Conservation (phyloP, 1,140 invertebrate genomes). For the Cydia amplana region DNA sequence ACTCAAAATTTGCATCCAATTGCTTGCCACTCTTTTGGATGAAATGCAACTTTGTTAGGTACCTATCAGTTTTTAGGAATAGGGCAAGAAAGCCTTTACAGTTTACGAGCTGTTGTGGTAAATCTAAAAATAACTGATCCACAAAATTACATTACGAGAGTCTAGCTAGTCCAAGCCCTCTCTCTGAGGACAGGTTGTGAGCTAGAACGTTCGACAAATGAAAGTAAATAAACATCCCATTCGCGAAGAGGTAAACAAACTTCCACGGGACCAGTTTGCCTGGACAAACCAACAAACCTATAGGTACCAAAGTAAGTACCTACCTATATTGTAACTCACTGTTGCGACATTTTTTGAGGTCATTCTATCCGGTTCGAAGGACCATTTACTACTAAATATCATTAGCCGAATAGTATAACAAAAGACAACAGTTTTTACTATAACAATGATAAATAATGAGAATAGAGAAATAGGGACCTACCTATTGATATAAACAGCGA, state of each 20-base stretch:
- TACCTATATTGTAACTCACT: not conserved
- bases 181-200: constrained; percentile 39
- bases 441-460: not conserved
- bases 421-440: not conserved
- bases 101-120: no score
- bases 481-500: not conserved
- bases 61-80: no score
- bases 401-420: not conserved
- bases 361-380: constrained; percentile 13
- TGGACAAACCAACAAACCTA: constrained; percentile 14
- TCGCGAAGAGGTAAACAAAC: constrained; percentile 64
- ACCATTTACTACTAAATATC: not conserved
- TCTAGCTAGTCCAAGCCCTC: not conserved
- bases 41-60: no score
- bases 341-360: not conserved
- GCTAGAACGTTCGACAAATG: constrained; percentile 48
- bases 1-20: no score
- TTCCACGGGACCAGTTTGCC: constrained; percentile 53
- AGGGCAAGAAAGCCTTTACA: no score
- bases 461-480: not conserved
- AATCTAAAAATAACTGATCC: no score
- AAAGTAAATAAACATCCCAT: constrained; percentile 73
- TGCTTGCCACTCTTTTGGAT: no score
- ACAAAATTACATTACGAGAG: not conserved
- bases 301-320: not conserved